Evolutionary conservation across 2,888 invertebrate genomes (phyloP).

Genomic region (Hirtodrosophila alboralis): DNA sequence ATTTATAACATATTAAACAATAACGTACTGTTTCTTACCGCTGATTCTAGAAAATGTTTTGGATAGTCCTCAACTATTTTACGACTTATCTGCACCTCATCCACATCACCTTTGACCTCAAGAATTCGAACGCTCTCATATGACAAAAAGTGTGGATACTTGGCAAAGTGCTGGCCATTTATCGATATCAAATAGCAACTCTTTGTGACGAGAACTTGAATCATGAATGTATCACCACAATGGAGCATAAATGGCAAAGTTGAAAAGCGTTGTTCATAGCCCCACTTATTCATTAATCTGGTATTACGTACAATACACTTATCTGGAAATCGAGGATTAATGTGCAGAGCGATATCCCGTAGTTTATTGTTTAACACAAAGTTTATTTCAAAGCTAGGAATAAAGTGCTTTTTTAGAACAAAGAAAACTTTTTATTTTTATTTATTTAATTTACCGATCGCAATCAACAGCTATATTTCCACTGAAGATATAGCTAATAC

Average conservation of each 20-base stretch:
- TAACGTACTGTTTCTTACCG: too few species aligned
- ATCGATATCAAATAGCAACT: slow-evolving; percentile 88
- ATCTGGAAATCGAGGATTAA: slow-evolving; percentile 91
- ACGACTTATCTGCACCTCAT: slow-evolving; percentile 83
- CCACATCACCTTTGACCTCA: slow-evolving; percentile 87
- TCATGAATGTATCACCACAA: slow-evolving; percentile 82
- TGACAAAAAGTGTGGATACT: slow-evolving; percentile 88
- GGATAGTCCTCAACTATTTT: too few species aligned
- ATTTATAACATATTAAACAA: too few species aligned
- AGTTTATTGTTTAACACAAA: slow-evolving; percentile 73
- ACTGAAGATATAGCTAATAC: too few species aligned
- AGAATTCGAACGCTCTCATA: slow-evolving; percentile 86
- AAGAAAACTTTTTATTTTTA: too few species aligned
- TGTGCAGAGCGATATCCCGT: slow-evolving; percentile 89
- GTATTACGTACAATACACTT: slow-evolving; percentile 91
- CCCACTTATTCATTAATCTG: slow-evolving; percentile 88
- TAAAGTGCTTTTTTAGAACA: too few species aligned
- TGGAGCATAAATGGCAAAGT: slow-evolving; percentile 83
- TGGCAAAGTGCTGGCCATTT: slow-evolving; percentile 90
- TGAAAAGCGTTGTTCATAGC: slow-evolving; percentile 88
- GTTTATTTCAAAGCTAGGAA: slow-evolving; percentile 78
- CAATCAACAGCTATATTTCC: too few species aligned
- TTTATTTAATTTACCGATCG: too few species aligned
- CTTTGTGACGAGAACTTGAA: slow-evolving; percentile 86
- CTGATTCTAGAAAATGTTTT: too few species aligned